Evolutionary conservation across 1,140 invertebrate genomes (phyloP), one percentile per base, ranked within the genome.

Genomic region (Halotydeus destructor): DNA sequence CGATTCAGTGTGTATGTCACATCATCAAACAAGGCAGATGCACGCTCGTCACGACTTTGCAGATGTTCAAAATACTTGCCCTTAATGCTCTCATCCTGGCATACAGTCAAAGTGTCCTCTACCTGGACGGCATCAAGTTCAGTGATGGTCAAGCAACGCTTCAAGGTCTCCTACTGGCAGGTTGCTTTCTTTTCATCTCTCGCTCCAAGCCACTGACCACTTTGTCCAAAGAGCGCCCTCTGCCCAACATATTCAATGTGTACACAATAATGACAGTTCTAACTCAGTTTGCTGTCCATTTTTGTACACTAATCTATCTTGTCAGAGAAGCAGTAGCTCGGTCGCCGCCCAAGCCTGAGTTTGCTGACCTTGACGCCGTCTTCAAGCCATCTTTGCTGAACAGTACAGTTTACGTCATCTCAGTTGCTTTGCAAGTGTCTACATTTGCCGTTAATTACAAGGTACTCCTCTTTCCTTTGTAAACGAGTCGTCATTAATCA

Each of bases 41-140:
- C 60, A 99, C 94, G 0, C 63, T 99, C 28, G 93, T 99, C 0
- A 98, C 91, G 1, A 99, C 94, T 0, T 64, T 99, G 30, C 94
- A 99, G 63, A 99, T 99, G 94, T 99, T 99, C 60, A 99, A 99
- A 69, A 99, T 99, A 50, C 64, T 99, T 27, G 94, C 94, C 0
- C 60, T 99, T n/a, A 98, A 99, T 63, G 91, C 94, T 0, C 68
- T 99, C 1, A 85, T 98, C 43, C 65, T 94, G 30, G 94, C 94
- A 0, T 99, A 99, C 66, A 88, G 86, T 58, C 91, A 98, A 61
- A 97, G 88, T 21, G 93, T 99, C 6, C 66, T 99, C 0, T 99
- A 98, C 58, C 69, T 98, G 45, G 89, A 97, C 62, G 91, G 91
- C 21, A 83, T 99, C 38, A 97, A 94, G 61, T 88, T 97, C 52